These are phyloP conservation scores for Elymnias hypermnestra DNA, from an alignment of 1,140 invertebrate genomes.

Conservation along the genomic window DNA sequence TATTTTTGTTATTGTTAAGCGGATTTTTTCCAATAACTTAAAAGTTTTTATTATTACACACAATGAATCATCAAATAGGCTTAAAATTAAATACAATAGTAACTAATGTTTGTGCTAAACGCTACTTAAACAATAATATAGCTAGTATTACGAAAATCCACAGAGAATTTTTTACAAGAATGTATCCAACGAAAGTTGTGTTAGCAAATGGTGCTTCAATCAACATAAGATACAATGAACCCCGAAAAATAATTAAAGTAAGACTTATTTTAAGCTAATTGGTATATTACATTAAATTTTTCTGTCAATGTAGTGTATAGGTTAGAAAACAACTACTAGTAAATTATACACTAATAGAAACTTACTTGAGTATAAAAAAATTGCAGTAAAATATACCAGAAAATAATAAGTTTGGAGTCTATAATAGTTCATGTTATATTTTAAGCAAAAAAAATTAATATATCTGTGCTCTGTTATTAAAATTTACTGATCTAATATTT, in stretches of 20 bases:
- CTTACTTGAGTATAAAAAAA: not conserved
- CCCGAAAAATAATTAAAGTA: conserved; percentile 89
- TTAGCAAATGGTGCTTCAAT: conserved; percentile 90
- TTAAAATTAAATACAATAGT: conserved; percentile 17
- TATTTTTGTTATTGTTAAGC: no score
- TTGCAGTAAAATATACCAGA: not conserved
- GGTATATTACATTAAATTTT: no score
- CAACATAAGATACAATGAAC: conserved; percentile 88
- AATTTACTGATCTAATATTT: no score
- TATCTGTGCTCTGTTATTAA: no score
- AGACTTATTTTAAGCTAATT: not conserved
- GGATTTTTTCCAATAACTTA: no score
- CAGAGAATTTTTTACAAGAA: conserved; percentile 80
- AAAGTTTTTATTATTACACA: no score
- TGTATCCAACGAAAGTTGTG: conserved; percentile 86
- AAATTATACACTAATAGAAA: not conserved
- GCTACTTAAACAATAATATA: conserved; percentile 79
- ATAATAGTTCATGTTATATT: not conserved
- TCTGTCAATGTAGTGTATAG: no score
- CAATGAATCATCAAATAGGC: conserved; percentile 29
- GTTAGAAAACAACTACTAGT: no score
- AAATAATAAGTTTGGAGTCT: not conserved
- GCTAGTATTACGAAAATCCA: conserved; percentile 83
- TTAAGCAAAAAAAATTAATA: not conserved
- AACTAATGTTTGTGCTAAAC: conserved; percentile 25